These are phyloP conservation scores for Pterois miles DNA, from an alignment of 2,797 vertebrate species.

Conservation along the genomic window DNA sequence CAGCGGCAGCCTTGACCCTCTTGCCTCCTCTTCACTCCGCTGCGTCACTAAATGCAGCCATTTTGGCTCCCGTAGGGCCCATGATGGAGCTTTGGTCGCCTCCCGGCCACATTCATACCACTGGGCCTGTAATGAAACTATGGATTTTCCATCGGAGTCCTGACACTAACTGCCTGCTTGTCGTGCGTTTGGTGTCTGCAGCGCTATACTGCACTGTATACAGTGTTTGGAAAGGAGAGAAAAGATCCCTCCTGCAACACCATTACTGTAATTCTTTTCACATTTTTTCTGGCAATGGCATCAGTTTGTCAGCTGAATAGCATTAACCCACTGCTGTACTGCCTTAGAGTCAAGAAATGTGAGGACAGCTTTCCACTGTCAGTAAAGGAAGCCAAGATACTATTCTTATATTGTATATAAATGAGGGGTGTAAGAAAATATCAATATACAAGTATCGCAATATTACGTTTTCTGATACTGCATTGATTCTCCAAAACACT, in stretches of 20 bases:
- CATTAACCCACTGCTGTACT: conserved; percentile 22
- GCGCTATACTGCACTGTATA: conserved; percentile 46
- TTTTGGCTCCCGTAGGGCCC: conserved; percentile 77
- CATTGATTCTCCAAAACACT: too few relatives aligned
- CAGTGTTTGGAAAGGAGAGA: conserved; percentile 14
- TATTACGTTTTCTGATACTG: too few relatives aligned
- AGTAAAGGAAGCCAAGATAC: neutral
- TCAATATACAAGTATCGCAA: too few relatives aligned
- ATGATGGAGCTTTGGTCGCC: conserved; percentile 74
- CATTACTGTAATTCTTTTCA: conserved; percentile 38
- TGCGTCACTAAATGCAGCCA: conserved; percentile 77
- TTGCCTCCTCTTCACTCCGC: conserved; percentile 71
- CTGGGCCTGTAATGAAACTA: conserved; percentile 83
- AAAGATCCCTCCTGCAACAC: conserved; percentile 12
- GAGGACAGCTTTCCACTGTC: neutral
- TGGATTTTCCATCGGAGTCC: conserved; percentile 78
- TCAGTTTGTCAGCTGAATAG: conserved; percentile 31
- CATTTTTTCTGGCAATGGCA: conserved; percentile 26
- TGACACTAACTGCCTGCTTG: conserved; percentile 78
- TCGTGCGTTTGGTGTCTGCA: conserved; percentile 60
- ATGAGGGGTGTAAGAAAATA: too few relatives aligned
- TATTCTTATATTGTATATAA: neutral
- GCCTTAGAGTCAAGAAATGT: neutral
- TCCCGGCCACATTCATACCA: conserved; percentile 73
- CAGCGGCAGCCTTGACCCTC: conserved; percentile 77